Evolutionary conservation across 2,113 vertebrate genomes (phyloP).

Genomic region (Callipepla californica): DNA sequence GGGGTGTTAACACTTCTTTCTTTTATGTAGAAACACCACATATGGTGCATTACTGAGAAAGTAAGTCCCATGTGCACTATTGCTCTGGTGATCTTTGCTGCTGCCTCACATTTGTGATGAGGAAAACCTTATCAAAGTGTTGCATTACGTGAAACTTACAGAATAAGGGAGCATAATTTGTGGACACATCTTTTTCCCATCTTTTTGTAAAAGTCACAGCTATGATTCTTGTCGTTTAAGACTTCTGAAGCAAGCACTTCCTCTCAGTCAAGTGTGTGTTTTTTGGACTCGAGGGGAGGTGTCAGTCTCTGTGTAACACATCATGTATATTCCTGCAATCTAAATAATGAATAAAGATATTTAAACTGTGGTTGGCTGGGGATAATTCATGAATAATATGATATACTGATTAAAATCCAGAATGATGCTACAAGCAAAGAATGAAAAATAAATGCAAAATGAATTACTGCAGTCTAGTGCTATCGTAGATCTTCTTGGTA

Average conservation of each 20-base stretch:
- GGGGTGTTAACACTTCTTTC: background rate
- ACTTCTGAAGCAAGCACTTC: background rate
- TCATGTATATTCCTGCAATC: background rate
- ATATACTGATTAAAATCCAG: slow-evolving; percentile 4
- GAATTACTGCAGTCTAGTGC: slow-evolving; percentile 53
- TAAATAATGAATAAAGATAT: background rate
- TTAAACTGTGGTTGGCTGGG: background rate
- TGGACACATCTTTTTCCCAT: fast-evolving
- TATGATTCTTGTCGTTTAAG: background rate
- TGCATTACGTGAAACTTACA: background rate
- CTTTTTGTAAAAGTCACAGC: background rate
- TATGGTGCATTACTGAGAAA: background rate
- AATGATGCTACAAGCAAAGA: slow-evolving; percentile 34
- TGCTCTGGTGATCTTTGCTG: background rate
- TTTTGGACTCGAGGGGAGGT: background rate
- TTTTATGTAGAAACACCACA: background rate
- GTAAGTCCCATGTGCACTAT: background rate
- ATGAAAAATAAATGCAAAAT: slow-evolving; percentile 38
- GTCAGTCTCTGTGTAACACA: background rate
- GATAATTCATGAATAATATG: background rate
- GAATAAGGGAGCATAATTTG: background rate
- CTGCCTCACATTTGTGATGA: background rate
- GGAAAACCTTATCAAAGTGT: background rate
- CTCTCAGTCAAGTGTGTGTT: background rate
- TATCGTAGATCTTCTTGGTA: slow-evolving; percentile 56